Conservation (phyloP, 64 coral and sea anemone genomes). For the Pachyseris speciosa region DNA sequence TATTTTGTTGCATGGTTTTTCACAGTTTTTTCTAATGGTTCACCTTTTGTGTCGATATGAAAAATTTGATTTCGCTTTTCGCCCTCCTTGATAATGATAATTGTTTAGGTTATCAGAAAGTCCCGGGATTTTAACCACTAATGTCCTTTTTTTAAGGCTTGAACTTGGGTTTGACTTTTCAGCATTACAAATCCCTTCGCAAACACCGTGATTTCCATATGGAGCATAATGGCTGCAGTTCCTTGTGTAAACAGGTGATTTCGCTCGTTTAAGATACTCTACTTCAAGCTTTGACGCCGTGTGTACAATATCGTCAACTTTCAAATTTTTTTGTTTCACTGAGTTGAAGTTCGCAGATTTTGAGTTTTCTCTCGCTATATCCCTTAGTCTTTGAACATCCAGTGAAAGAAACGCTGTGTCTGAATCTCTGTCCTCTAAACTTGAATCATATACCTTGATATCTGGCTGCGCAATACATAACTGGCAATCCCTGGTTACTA, state of each 20-base stretch:
- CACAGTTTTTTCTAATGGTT: background rate
- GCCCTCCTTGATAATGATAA: slow-evolving; percentile 1
- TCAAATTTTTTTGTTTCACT: background rate
- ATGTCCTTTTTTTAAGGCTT: background rate
- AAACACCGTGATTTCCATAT: background rate
- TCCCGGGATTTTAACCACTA: slow-evolving; percentile 11
- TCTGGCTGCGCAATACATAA: background rate
- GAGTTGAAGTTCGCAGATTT: background rate
- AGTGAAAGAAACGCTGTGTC: background rate
- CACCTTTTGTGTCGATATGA: slow-evolving; percentile 35
- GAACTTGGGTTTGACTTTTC: background rate
- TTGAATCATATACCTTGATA: background rate
- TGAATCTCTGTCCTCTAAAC: background rate
- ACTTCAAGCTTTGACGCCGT: slow-evolving; percentile 18
- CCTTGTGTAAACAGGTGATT: background rate
- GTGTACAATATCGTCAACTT: slow-evolving; percentile 27
- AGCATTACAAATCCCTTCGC: background rate
- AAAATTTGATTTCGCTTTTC: background rate
- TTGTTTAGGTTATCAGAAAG: slow-evolving; percentile 13
- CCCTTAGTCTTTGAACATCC: background rate
- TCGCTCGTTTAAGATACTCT: slow-evolving; percentile 10
- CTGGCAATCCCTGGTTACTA: slow-evolving; percentile 22
- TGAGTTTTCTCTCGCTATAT: background rate
- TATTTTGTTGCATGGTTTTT: background rate
- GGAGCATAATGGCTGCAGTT: background rate